Conservation (phyloP, 1,140 invertebrate genomes). For the Bombus impatiens region DNA sequence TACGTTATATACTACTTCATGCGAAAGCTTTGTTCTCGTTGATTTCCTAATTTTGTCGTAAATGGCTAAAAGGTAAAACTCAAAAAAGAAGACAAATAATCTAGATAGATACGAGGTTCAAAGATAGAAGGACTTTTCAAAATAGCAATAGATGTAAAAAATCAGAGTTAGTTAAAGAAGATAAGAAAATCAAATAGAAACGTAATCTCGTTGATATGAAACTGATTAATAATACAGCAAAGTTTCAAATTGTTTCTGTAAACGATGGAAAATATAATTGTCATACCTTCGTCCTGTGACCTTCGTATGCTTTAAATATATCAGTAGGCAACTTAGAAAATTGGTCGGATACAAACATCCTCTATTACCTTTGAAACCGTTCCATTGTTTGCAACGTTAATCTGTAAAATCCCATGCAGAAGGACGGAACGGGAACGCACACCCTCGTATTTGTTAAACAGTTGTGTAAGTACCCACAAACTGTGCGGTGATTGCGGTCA, state of each 20-base stretch:
- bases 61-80: not conserved
- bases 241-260: too few species aligned
- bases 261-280: too few species aligned
- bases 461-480: conserved; percentile 78
- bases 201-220: not conserved
- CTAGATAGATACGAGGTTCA: too few species aligned
- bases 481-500: conserved; percentile 80
- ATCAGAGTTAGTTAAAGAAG: not conserved
- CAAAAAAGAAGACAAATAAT: not conserved
- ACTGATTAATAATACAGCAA: not conserved
- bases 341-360: not conserved
- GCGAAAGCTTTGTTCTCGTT: not conserved
- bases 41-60: not conserved
- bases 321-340: not conserved
- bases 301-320: not conserved
- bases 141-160: not conserved
- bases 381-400: conserved; percentile 28
- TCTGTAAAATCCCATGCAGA: conserved; percentile 35
- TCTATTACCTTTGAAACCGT: not conserved
- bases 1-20: not conserved
- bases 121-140: not conserved
- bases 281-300: not conserved
- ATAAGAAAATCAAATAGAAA: too few species aligned
- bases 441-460: conserved; percentile 75
- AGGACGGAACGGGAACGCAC: conserved; percentile 34